Conservation (phyloP, 2,797 vertebrate genomes). For the Lutjanus argentimaculatus region DNA sequence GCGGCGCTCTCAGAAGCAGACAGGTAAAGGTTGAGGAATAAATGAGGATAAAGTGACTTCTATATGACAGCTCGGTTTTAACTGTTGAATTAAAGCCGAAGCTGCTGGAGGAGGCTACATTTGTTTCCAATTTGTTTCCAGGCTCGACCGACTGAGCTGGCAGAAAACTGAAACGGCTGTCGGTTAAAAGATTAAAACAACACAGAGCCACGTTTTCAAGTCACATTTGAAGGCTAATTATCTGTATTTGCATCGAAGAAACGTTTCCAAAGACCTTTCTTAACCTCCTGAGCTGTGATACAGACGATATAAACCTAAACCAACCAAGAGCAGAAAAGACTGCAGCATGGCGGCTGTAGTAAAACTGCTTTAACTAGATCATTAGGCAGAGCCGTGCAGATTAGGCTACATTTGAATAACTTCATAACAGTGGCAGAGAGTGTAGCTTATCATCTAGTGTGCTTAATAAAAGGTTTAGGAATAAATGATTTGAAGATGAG, state of each 20-base stretch:
- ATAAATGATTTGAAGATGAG: not conserved
- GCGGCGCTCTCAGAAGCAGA: not conserved
- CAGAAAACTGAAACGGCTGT: not conserved
- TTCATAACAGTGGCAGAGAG: not conserved
- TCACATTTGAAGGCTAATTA: not conserved
- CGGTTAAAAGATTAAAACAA: too few relatives aligned
- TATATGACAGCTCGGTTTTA: not conserved
- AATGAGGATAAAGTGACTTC: not conserved
- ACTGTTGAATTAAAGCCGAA: not conserved
- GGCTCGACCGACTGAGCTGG: not conserved
- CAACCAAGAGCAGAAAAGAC: too few relatives aligned
- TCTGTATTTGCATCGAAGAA: not conserved
- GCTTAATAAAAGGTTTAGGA: not conserved
- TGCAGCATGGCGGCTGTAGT: not conserved
- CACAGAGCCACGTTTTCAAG: not conserved
- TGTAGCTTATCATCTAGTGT: not conserved
- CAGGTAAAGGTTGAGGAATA: constrained; percentile 6
- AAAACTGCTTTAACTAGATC: too few relatives aligned
- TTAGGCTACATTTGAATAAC: not conserved
- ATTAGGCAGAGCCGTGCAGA: not conserved
- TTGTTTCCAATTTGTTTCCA: constrained; percentile 18
- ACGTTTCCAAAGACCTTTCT: not conserved
- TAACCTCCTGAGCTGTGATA: not conserved
- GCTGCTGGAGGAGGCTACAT: not conserved
- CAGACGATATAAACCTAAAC: not conserved